Base-by-base conservation (phyloP, 2,797 vertebrate genomes). In the Protonibea diacanthus region DNA sequence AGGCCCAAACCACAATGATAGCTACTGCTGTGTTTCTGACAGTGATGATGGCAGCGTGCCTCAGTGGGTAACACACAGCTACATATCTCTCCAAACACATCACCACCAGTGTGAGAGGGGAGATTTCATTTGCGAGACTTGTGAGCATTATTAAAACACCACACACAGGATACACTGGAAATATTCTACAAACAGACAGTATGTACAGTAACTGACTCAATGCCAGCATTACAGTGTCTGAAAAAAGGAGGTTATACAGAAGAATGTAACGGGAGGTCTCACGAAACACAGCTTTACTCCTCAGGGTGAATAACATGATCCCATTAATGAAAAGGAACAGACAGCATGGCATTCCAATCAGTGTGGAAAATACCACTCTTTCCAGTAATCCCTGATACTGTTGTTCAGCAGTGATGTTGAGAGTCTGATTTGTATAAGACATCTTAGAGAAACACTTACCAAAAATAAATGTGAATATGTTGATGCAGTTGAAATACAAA, bases 231-330 rank as follows among this genome's bases (percentile, higher is more conserved):
- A 8, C 12, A 0, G 92, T 91, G 44, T 95, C 93, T 58, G 80
- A 70, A 45, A 93, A 87, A 1, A 94, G 87, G 4, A 90, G 82
- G 27, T 85, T 87, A 45, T 52, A 88, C 29, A 91, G 61, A 1
- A 91, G 77, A 52, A 93, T 60, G 56, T 92, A 94, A 9, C 94
- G 90, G 0, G 88, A 71, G 0, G 86, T 90, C 55, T 94, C 91
- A 1, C 68, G 9, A 40, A 94, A 92, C 3, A 86, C 47, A 0
- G 63, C 2, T 58, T 91, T 92, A 38, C 88, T 91, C 51, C 83
- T 61, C 15, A 94, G 7, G 23, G 74, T 87, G 57, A 77, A 80
- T 12, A 94, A 44, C 83, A 93, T 88, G 60, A 69, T 40, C 2
- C 61, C 45, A 21, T 94, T 94, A 11, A 93, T 57, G 12, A 13